Base-by-base conservation (phyloP, 2,888 invertebrate genomes). In the Metellina segmentata region DNA sequence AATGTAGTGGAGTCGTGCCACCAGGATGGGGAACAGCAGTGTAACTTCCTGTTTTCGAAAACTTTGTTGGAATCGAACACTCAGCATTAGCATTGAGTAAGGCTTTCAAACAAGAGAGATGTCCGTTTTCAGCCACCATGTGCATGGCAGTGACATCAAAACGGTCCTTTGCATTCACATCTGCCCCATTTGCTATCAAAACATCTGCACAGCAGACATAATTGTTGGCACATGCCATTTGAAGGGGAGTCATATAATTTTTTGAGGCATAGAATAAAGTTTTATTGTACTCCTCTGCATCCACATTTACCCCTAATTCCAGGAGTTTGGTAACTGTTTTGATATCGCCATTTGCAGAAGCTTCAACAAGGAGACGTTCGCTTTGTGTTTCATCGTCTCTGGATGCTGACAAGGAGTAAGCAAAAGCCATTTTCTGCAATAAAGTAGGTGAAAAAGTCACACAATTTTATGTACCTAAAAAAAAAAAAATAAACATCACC, bases 91-190 rank as follows among this genome's bases (percentile, higher is more conserved):
- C 94, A 70, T 94, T 94, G 48, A 95, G 85, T 61, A 95, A 93
- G 61, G 94, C 87, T 74, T 94, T 93, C 8, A 95, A 88, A 93
- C 94, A 94, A 9, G 93, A 91, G 7, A 93, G 92, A 81, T 94
- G 94, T 4, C 95, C 95, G 75, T 94, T 93, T 81, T 94, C 94
- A 51, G 95, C 94, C 71, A 94, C 94, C 92, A 94, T 93, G 88
- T 95, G 95, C 34, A 94, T 93, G 11, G 95, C 94, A 16, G 94
- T 94, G 20, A 94, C 94, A 93, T 94, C 94, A 94, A 94, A 94
- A 34, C 94, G 93, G 92, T 95, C 94, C 78, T 93, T 93, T 0
- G 94, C 94, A 94, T 94, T 94, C 7, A 94, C 94, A 93, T 94
- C 94, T 83, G 94, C 95, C 93, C 94, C 94, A 86, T 93, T 74